Conservation (phyloP, 2,888 invertebrate species). For the Cetonia aurata region DNA sequence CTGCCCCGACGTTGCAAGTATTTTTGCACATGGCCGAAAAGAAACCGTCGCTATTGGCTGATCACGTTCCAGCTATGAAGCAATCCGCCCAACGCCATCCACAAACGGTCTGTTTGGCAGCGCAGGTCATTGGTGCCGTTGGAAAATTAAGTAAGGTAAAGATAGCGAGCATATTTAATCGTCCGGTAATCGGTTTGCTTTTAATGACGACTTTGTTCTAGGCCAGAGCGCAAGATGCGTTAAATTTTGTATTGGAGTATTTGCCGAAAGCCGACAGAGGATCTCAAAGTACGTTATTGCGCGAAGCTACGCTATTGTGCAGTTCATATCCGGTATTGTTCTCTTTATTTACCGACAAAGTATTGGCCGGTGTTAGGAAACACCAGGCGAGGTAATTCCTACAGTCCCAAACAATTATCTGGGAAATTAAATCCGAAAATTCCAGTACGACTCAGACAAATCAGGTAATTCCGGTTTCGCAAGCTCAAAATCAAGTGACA, state of each 20-base stretch:
- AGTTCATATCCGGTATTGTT: conserved; percentile 85
- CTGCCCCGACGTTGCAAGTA: conserved; percentile 77
- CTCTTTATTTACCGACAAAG: conserved; percentile 84
- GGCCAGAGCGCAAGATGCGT: conserved; percentile 84
- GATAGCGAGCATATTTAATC: background rate
- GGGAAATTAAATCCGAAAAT: conserved; percentile 19
- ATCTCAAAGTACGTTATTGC: conserved; percentile 80
- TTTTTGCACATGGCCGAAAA: conserved; percentile 81
- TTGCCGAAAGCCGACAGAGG: conserved; percentile 79
- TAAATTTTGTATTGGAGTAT: conserved; percentile 85
- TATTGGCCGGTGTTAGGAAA: conserved; percentile 80
- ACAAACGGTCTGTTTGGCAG: conserved; percentile 75
- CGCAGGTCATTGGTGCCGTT: conserved; percentile 78
- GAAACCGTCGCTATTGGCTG: conserved; percentile 77
- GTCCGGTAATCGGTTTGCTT: background rate
- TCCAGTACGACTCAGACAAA: conserved; percentile 62
- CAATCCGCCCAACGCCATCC: conserved; percentile 77
- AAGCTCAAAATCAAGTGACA: conserved; percentile 71
- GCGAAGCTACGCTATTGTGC: conserved; percentile 85
- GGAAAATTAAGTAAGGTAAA: conserved; percentile 78
- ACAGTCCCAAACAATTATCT: conserved; percentile 5
- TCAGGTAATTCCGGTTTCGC: conserved; percentile 48
- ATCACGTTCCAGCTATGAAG: conserved; percentile 78
- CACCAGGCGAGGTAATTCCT: conserved; percentile 65
- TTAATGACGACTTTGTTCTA: conserved; percentile 60